Percentiles rank a stretch among this genome's conserved stretches.
These are phyloP conservation scores for Phalera bucephala DNA, from an alignment of 2,888 invertebrate genomes.

Conservation along the genomic window DNA sequence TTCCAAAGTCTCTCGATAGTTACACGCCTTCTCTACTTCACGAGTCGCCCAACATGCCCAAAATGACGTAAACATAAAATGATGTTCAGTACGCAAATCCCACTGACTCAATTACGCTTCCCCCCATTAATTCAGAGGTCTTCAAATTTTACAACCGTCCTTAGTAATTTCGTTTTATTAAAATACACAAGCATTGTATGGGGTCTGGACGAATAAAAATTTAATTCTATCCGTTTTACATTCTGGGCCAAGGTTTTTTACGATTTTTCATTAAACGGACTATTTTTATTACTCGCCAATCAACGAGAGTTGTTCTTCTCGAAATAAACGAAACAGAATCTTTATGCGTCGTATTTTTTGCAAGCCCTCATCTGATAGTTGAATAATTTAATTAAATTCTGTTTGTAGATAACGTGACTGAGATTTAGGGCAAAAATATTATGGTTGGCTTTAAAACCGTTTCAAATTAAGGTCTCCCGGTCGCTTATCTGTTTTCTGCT, in stretches of 20 bases:
- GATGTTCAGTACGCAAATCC: slow-evolving; percentile 55
- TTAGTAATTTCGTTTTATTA: slow-evolving; percentile 73
- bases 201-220: slow-evolving; percentile 56
- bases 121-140: slow-evolving; percentile 64
- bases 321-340: slow-evolving; percentile 36
- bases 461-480: slow-evolving; percentile 38
- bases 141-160: slow-evolving; percentile 73
- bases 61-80: slow-evolving; percentile 46
- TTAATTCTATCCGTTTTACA: slow-evolving; percentile 53
- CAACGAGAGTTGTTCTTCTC: slow-evolving; percentile 29
- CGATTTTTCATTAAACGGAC: slow-evolving; percentile 51
- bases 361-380: slow-evolving; percentile 55
- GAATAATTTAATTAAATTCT: slow-evolving; percentile 59
- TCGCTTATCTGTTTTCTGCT: slow-evolving; percentile 44
- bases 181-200: slow-evolving; percentile 67
- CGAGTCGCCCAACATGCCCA: slow-evolving; percentile 10
- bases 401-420: slow-evolving; percentile 49
- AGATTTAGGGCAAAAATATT: slow-evolving; percentile 42
- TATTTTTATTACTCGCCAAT: slow-evolving; percentile 41
- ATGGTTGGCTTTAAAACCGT: slow-evolving; percentile 39
- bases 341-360: slow-evolving; percentile 46
- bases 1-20: neutral
- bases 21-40: slow-evolving; percentile 11
- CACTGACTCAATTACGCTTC: slow-evolving; percentile 57
- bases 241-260: slow-evolving; percentile 52